Conservation (phyloP, 2,888 invertebrate species). For the Tenthredo mesomela region DNA sequence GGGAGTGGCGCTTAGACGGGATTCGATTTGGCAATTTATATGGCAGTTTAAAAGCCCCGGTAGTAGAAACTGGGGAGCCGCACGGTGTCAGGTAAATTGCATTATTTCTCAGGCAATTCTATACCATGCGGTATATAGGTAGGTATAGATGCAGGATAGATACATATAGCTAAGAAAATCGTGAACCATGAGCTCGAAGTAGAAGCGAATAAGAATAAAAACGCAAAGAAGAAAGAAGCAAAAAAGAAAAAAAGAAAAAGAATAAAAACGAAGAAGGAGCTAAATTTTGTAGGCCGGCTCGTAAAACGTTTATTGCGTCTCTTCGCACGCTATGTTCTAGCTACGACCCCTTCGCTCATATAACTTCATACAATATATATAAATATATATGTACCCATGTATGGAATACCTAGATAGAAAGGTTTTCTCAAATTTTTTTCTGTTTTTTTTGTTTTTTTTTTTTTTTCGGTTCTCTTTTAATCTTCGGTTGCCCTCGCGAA, state of each 20-base stretch:
- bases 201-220: background rate
- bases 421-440: background rate
- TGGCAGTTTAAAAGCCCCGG: constrained; percentile 37
- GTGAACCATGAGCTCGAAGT: background rate
- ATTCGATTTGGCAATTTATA: constrained; percentile 42
- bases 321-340: constrained; percentile 3
- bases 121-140: background rate
- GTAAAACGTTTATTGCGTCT: constrained; percentile 27
- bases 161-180: background rate
- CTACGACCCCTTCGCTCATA: background rate
- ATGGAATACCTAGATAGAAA: background rate
- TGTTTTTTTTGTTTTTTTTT: background rate
- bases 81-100: constrained; percentile 32
- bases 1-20: constrained; percentile 17
- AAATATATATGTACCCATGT: background rate
- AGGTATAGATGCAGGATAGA: too few species aligned
- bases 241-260: background rate
- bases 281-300: constrained; percentile 27
- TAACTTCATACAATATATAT: background rate
- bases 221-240: too few species aligned
- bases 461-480: background rate
- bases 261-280: background rate
- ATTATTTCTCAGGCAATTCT: constrained; percentile 27
- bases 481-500: background rate
- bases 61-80: background rate